A percentile compares a stretch with the other conserved stretches of the same genome.
phyloP scores from a whole-genome alignment of 2,113 vertebrate genomes.

The Poicephalus gulielmi region DNA sequence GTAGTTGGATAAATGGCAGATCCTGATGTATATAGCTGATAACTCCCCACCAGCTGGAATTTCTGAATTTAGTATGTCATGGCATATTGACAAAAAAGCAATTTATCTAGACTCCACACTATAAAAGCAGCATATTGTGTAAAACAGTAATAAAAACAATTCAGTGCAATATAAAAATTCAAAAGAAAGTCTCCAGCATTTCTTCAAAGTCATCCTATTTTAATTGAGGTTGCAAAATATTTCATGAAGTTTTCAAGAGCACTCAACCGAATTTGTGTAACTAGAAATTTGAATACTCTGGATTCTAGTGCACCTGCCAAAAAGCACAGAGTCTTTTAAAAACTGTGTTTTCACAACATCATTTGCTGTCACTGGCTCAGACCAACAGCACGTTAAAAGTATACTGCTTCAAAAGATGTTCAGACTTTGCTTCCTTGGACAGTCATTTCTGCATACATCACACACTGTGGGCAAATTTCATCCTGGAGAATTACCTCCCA shows the following conservation, averaged over 20 bases:
- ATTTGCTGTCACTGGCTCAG: background rate
- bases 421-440: background rate
- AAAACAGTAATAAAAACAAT: conserved; percentile 50
- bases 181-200: background rate
- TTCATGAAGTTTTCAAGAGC: conserved; percentile 7
- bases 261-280: background rate
- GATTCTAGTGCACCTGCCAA: background rate
- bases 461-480: background rate
- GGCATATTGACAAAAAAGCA: conserved; percentile 35
- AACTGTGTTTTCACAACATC: background rate
- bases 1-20: background rate
- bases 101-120: background rate
- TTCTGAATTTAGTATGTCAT: background rate
- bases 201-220: background rate
- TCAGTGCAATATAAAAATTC: conserved; percentile 34
- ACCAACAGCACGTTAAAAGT: background rate
- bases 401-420: background rate
- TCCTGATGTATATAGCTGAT: background rate
- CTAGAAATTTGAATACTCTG: background rate
- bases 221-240: conserved; percentile 31
- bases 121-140: background rate
- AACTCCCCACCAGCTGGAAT: background rate
- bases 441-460: background rate
- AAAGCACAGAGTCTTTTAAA: background rate
- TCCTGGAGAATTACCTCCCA: background rate